phyloP scores from a whole-genome alignment of 2,888 invertebrate genomes.

The Agriopis aurantiaria region DNA sequence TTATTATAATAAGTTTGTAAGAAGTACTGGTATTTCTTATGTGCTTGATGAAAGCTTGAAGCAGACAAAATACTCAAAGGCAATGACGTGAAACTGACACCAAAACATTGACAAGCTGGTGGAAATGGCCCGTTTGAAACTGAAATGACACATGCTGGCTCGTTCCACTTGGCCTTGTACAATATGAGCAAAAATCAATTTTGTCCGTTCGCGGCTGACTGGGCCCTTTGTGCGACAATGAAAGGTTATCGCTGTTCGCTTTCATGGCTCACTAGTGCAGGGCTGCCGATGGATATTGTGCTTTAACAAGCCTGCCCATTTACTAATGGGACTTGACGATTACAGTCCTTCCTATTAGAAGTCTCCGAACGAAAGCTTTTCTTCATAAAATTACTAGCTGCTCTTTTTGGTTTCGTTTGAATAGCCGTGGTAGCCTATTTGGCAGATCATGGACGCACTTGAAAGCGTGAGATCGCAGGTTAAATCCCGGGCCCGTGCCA shows the following conservation, averaged over 20 bases:
- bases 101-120: slow-evolving; percentile 23
- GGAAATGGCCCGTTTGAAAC: slow-evolving; percentile 14
- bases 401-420: too few relatives aligned
- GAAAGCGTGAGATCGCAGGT: too few relatives aligned
- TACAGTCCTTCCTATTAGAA: slow-evolving; percentile 41
- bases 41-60: too few relatives aligned
- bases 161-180: slow-evolving; percentile 45
- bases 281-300: slow-evolving; percentile 65
- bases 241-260: slow-evolving; percentile 82
- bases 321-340: slow-evolving; percentile 54
- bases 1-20: too few relatives aligned
- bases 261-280: slow-evolving; percentile 74
- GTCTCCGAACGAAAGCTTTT: background rate
- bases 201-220: slow-evolving; percentile 75
- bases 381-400: background rate
- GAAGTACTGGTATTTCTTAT: too few relatives aligned
- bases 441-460: too few relatives aligned
- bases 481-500: too few relatives aligned
- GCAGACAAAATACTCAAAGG: background rate
- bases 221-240: slow-evolving; percentile 77
- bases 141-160: slow-evolving; percentile 27
- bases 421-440: too few relatives aligned
- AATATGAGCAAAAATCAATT: slow-evolving; percentile 81
- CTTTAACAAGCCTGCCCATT: slow-evolving; percentile 65
- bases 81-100: background rate